Evolutionary conservation across 2,113 vertebrate genomes (phyloP).

Genomic region (Pelobates fuscus): DNA sequence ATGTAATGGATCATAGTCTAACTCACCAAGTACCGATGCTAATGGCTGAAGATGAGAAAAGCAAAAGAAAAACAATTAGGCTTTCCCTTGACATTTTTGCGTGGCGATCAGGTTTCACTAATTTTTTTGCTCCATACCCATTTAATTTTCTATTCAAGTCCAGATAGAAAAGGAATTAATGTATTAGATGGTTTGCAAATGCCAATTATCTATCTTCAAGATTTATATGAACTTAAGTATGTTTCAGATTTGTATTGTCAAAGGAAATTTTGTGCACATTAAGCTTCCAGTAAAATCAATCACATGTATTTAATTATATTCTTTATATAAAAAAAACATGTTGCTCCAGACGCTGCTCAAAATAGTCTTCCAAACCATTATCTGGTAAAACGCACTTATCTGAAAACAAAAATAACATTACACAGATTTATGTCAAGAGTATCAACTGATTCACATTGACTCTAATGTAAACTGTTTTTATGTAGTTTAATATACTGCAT

Average conservation of each 20-base stretch:
- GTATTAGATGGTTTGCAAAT: conserved; percentile 63
- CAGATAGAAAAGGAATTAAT: conserved; percentile 66
- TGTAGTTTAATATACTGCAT: too few relatives aligned
- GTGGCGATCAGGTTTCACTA: conserved; percentile 56
- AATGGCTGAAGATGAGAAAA: conserved; percentile 51
- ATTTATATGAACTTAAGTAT: conserved; percentile 78
- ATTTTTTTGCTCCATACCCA: conserved; percentile 54
- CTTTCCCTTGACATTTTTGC: conserved; percentile 56
- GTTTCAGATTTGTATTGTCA: conserved; percentile 75
- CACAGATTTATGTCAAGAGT: not conserved
- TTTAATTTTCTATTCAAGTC: conserved; percentile 66
- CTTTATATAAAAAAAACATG: conserved; percentile 61
- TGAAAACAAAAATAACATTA: conserved; percentile 16
- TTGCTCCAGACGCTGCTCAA: conserved; percentile 52
- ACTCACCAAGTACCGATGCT: conserved; percentile 53
- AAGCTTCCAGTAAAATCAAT: conserved; percentile 67
- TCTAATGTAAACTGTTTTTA: too few relatives aligned
- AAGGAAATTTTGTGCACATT: conserved; percentile 74
- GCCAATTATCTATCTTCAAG: conserved; percentile 73
- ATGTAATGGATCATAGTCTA: conserved; percentile 62
- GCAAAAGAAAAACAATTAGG: conserved; percentile 35
- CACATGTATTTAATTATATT: conserved; percentile 75
- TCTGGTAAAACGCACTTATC: conserved; percentile 47
- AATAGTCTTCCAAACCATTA: conserved; percentile 29
- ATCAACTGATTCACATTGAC: not conserved